These are phyloP conservation scores for Erethizon dorsatum DNA, from an alignment of 2,797 vertebrate genomes.

Conservation along the genomic window DNA sequence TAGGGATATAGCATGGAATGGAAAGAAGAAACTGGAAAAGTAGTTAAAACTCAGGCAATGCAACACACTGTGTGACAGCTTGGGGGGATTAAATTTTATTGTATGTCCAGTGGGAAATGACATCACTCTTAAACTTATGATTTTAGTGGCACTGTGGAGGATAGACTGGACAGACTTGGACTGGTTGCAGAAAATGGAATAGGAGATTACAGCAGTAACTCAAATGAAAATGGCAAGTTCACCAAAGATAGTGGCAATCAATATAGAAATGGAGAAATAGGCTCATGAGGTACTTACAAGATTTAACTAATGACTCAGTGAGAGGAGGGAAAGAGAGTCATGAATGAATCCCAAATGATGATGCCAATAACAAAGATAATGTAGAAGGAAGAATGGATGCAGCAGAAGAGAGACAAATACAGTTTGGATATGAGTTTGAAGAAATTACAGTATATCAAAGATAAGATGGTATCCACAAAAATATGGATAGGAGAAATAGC, in stretches of 20 bases:
- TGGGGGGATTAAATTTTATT: neutral
- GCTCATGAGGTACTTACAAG: neutral
- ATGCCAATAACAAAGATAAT: neutral
- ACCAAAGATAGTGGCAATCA: neutral
- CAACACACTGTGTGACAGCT: neutral
- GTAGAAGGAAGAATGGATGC: neutral
- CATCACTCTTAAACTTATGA: neutral
- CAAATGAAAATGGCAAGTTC: neutral
- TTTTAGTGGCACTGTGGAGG: neutral
- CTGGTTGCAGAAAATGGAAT: neutral
- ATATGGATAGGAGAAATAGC: neutral
- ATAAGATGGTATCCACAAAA: neutral
- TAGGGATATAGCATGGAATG: neutral
- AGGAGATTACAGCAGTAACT: neutral
- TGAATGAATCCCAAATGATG: neutral
- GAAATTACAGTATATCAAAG: neutral
- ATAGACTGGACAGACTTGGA: neutral
- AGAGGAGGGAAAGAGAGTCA: neutral
- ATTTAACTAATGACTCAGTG: neutral
- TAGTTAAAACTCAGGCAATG: neutral
- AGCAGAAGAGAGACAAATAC: neutral
- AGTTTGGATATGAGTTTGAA: slow-evolving; percentile 4
- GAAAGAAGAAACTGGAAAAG: neutral
- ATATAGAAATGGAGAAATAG: neutral
- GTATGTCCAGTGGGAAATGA: neutral